Evolutionary conservation across 2,797 vertebrate species (phyloP), one percentile per base, ranked within the genome.

Genomic region (Synanceia verrucosa): DNA sequence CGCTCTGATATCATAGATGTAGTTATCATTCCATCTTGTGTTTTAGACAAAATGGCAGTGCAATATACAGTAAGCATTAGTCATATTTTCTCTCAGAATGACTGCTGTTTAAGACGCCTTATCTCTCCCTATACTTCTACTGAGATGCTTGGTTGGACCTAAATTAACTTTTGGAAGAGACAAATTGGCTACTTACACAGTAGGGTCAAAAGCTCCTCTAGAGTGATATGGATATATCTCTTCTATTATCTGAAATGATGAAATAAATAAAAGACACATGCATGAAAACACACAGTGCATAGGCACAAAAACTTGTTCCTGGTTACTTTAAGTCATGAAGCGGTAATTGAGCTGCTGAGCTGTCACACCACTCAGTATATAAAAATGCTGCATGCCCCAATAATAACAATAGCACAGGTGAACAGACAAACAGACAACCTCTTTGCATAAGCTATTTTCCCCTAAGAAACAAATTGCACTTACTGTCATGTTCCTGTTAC

Each of bases 1-100:
- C 21, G 75, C 70, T 77, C 70, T 78, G 80, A 85, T 87, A 87
- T 84, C 78, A 86, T 70, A 78, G 81, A 79, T 73, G 78, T 66
- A 70, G 78, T 90, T 82, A 90, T 82, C 84, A 44, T 72, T 72
- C 68, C 71, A 58, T 81, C 80, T 85, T 50, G 2, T 56, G 59
- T 85, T 82, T 76, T 72, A 73, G 63, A 81, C 46, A 63, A 79
- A 84, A 82, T 64, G 66, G 57, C 60, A 62, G 39, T 11, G 21
- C 23, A 74, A 83, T 63, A 60, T 41, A 55, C 52, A 24, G 53
- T 16, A 56, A 73, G 71, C 26, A 13, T 70, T 56, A 61, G 56
- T 71, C 46, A 58, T 57, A 76, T 82, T 81, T 85, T 64, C 59
- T 63, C 60, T 5, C 18, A 48, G 55, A 81, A 72, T 55, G 58